phyloP scores from a whole-genome alignment of 1,140 invertebrate genomes.

The Spodoptera litura region DNA sequence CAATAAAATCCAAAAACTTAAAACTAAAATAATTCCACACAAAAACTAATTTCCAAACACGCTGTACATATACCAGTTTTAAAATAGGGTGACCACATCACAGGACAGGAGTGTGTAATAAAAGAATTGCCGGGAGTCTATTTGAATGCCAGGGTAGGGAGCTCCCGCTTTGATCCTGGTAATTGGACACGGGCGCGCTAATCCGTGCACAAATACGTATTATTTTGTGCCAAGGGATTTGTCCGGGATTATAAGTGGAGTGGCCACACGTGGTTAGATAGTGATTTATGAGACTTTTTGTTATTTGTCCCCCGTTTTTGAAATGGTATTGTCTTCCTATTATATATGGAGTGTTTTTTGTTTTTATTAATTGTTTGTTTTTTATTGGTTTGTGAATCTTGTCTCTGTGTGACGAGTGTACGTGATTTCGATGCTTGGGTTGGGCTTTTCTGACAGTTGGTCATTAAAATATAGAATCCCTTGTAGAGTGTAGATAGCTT shows the following conservation, averaged over 20 bases:
- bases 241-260: slow-evolving; percentile 8
- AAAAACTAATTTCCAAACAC: background rate
- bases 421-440: no score
- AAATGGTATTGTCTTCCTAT: background rate
- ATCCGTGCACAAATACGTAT: slow-evolving; percentile 26
- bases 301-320: background rate
- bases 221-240: background rate
- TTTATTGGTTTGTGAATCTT: no score
- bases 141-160: slow-evolving; percentile 16
- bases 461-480: no score
- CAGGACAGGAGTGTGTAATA: background rate
- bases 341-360: background rate
- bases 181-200: slow-evolving; percentile 31
- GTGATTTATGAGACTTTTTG: slow-evolving; percentile 3
- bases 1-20: background rate
- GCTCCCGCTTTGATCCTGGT: background rate
- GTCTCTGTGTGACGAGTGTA: no score
- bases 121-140: background rate
- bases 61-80: background rate
- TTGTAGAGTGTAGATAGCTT: no score
- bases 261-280: slow-evolving; percentile 11
- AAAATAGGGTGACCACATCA: slow-evolving; percentile 32
- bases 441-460: no score
- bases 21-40: background rate
- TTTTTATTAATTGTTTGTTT: background rate